These are phyloP conservation scores for Ceratosolen solmsi DNA, from an alignment of 1,140 invertebrate species.

Conservation along the genomic window DNA sequence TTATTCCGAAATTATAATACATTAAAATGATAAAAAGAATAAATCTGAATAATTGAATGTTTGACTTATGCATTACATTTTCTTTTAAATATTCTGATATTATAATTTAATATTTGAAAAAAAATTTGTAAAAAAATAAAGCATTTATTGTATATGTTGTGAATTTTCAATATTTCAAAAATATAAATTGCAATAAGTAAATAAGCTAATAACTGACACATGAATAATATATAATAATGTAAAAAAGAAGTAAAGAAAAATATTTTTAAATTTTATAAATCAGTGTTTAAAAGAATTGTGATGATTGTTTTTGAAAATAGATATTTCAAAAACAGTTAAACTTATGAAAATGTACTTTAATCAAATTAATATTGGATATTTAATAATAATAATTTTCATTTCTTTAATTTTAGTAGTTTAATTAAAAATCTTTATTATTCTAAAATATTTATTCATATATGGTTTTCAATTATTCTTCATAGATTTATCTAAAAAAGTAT, in stretches of 20 bases:
- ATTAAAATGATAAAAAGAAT: background rate
- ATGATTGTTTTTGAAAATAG: conserved; percentile 21
- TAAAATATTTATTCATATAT: background rate
- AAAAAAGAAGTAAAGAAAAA: conserved; percentile 3
- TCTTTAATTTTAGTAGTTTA: background rate
- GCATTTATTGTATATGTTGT: too few species aligned
- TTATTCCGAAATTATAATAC: background rate
- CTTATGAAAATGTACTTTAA: background rate
- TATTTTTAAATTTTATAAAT: conserved; percentile 10
- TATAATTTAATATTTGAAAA: too few species aligned
- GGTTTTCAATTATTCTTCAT: background rate
- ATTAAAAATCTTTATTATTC: background rate
- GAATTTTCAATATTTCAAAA: background rate
- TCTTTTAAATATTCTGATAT: background rate
- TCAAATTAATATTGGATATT: conserved; percentile 3
- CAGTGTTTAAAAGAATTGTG: conserved; percentile 1
- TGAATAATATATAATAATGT: background rate
- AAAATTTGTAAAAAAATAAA: too few species aligned
- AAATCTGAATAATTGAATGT: background rate
- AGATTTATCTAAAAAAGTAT: background rate
- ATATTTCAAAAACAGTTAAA: conserved; percentile 18
- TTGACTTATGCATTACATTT: background rate
- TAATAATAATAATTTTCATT: background rate
- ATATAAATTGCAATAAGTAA: background rate
- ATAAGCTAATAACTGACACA: background rate